Base-by-base conservation (phyloP, 1,140 invertebrate genomes). In the Ylistrum balloti region DNA sequence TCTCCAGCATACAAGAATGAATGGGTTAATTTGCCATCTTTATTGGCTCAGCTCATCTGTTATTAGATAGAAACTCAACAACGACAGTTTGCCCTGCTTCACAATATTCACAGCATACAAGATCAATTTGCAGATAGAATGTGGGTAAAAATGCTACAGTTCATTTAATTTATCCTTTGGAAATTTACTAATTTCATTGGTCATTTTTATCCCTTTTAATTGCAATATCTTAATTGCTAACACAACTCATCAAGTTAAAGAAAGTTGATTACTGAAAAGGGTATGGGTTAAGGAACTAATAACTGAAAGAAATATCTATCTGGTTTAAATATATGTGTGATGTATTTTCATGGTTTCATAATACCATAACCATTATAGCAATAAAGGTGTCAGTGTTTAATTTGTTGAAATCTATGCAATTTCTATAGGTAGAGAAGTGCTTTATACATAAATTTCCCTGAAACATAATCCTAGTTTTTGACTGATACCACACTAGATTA, bases 11-110 rank as follows among this genome's bases (percentile, higher is more conserved):
- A 1, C 56, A 5, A 11, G 5, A 17, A 0, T 74, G 56, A 74
- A 74, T 74, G 56, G 56, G 56, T n/a, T 28, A 74, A 74, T 28
- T 74, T 74, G 56, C n/a, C 56, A 74, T 74, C 56, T 74, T 74
- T 74, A 74, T 74, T 74, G 56, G 22, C 56, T 74, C 17, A 3
- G 3, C 17, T 28, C 56, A 74, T 74, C 22, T n/a, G 56, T 28
- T 74, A 74, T 74, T 74, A 74, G 9, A 74, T 28, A 9, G 56
- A n/a, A 28, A 74, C 56, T n/a, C 56, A 1, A 28, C 56, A 74
- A 28, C 13, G 56, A 28, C 17, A 74, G 20, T 17, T 28, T 74
- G n/a, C 56, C n/a, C 56, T 28, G 56, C 56, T 28, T 28, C 22
- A n/a, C 56, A 74, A 74, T 74, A 17, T 74, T 74, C 56, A 28